Evolutionary conservation across 2,797 vertebrate species (phyloP).

Genomic region (Amphiprion clarkii): DNA sequence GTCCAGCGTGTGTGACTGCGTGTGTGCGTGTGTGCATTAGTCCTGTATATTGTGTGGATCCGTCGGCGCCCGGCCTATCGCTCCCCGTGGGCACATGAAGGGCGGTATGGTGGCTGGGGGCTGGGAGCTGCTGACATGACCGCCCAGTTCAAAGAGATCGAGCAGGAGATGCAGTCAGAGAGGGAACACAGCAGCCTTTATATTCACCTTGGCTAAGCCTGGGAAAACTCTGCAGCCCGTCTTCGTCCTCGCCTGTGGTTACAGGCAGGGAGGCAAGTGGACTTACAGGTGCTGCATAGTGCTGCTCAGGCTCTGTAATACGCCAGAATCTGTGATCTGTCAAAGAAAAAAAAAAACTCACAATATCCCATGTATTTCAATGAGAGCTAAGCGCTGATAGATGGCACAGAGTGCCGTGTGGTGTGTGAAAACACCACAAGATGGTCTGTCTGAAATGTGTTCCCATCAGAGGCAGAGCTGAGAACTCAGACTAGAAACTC

Average conservation of each 20-base stretch:
- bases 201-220: conserved; percentile 69
- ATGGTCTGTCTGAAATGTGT: too few relatives aligned
- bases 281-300: conserved; percentile 77
- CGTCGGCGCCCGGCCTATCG: conserved; percentile 76
- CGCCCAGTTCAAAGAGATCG: conserved; percentile 81
- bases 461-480: neutral
- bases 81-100: conserved; percentile 79
- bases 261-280: conserved; percentile 73
- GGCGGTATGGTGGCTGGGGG: conserved; percentile 65
- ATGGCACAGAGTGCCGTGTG: conserved; percentile 16
- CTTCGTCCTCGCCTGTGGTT: conserved; percentile 43
- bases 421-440: conserved; percentile 36
- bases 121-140: conserved; percentile 77
- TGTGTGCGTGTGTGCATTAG: conserved; percentile 29
- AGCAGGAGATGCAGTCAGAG: conserved; percentile 72
- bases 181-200: conserved; percentile 79
- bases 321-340: conserved; percentile 37
- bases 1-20: conserved; percentile 19
- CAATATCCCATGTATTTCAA: conserved; percentile 47
- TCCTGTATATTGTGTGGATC: conserved; percentile 62
- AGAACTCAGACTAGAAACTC: neutral
- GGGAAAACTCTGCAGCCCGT: conserved; percentile 71
- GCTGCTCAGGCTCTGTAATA: conserved; percentile 43
- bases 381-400: conserved; percentile 53
- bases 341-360: conserved; percentile 9